Conservation (phyloP, 2,888 invertebrate genomes). For the Yponomeuta plumbellus region DNA sequence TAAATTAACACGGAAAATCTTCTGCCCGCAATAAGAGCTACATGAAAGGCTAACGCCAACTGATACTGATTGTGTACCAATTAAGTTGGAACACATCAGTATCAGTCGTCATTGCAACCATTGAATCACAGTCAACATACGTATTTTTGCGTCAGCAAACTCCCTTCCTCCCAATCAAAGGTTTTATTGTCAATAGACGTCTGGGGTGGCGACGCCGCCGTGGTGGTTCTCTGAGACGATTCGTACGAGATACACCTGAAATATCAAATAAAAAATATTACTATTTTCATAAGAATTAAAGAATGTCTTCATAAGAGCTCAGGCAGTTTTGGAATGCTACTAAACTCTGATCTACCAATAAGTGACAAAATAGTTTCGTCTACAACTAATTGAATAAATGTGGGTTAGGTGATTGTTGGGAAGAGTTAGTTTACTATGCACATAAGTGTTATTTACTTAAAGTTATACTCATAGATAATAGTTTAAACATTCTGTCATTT, state of each 20-base stretch:
- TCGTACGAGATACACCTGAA: constrained; percentile 85
- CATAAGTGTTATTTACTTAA: not conserved
- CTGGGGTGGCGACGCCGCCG: constrained; percentile 66
- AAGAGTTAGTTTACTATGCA: not conserved
- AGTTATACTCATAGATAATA: not conserved
- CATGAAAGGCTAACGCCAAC: too few species aligned
- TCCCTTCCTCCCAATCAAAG: constrained; percentile 72
- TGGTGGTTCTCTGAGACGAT: constrained; percentile 77
- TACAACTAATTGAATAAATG: not conserved
- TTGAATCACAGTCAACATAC: constrained; percentile 36
- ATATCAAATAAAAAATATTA: not conserved
- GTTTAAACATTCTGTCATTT: too few species aligned
- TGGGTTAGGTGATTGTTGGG: not conserved
- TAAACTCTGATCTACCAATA: not conserved
- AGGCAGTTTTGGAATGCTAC: not conserved
- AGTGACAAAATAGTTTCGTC: not conserved
- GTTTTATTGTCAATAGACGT: constrained; percentile 60
- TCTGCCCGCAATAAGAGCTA: too few species aligned
- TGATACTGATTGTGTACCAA: too few species aligned
- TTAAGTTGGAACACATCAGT: too few species aligned
- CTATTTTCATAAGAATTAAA: not conserved
- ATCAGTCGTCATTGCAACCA: too few species aligned
- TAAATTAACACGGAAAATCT: too few species aligned
- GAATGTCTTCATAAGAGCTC: not conserved
- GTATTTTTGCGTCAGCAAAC: constrained; percentile 58